phyloP scores from a whole-genome alignment of 2,113 vertebrate genomes.

The Spermophilus dauricus region DNA sequence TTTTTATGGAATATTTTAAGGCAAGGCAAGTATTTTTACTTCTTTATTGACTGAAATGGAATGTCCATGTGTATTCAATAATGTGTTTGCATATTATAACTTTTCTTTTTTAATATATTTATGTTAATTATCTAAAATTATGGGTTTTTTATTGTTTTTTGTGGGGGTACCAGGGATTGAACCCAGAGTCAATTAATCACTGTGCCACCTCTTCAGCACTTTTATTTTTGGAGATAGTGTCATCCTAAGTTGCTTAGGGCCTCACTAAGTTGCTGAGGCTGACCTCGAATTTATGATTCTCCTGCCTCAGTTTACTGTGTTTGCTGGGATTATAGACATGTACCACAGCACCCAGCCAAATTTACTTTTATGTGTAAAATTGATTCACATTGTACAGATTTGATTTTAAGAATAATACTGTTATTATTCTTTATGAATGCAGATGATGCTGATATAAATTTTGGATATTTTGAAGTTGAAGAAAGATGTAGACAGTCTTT shows the following conservation, averaged over 20 bases:
- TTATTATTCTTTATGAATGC: constrained; percentile 60
- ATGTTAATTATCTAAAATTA: constrained; percentile 33
- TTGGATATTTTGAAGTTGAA: constrained; percentile 86
- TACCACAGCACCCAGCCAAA: background rate
- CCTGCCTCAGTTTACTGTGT: too few relatives aligned
- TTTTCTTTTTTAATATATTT: constrained; percentile 33
- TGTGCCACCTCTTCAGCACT: too few relatives aligned
- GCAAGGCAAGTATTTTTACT: background rate
- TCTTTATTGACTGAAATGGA: background rate
- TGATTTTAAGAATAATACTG: background rate
- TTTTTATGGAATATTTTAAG: constrained; percentile 45
- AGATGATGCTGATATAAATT: constrained; percentile 86
- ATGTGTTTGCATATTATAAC: background rate
- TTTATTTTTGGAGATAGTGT: too few relatives aligned
- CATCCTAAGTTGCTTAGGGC: too few relatives aligned
- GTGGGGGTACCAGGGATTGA: too few relatives aligned
- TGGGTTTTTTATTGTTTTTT: too few relatives aligned
- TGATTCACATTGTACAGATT: constrained; percentile 16
- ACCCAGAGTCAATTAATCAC: too few relatives aligned
- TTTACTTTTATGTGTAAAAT: constrained; percentile 18
- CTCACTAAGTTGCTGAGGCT: too few relatives aligned
- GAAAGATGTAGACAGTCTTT: constrained; percentile 85
- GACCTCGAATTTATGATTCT: too few relatives aligned
- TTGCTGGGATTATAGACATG: too few relatives aligned
- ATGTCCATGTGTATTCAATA: background rate